These are phyloP conservation scores for Ostrea edulis DNA, from an alignment of 1,140 invertebrate genomes.

Conservation along the genomic window DNA sequence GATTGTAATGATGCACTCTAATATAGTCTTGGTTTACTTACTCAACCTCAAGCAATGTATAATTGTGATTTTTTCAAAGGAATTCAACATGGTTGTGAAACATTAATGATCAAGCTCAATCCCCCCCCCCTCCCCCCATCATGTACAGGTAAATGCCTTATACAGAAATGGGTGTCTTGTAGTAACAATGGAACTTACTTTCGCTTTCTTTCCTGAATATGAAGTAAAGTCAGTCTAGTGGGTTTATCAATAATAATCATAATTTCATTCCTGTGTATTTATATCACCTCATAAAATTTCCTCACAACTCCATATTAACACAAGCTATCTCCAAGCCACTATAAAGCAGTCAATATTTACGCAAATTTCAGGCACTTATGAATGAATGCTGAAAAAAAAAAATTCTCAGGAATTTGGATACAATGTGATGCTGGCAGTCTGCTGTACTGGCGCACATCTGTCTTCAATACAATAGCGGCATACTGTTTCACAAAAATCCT, in stretches of 20 bases:
- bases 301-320: background rate
- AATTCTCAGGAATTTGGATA: background rate
- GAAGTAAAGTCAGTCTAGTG: constrained; percentile 58
- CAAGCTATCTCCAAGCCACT: background rate
- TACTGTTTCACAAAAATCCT: constrained; percentile 18
- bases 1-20: background rate
- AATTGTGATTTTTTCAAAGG: too few relatives aligned
- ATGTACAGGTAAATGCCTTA: too few relatives aligned
- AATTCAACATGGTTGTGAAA: too few relatives aligned
- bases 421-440: constrained; percentile 1
- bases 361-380: constrained; percentile 11
- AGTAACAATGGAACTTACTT: background rate
- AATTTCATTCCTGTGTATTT: background rate
- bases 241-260: constrained; percentile 65
- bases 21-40: too few relatives aligned
- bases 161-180: too few relatives aligned
- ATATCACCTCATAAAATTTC: background rate
- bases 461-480: constrained; percentile 22
- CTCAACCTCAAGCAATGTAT: too few relatives aligned
- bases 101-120: too few relatives aligned
- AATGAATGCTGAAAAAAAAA: constrained; percentile 8
- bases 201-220: constrained; percentile 58
- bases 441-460: background rate
- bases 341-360: background rate
- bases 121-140: too few relatives aligned